These are phyloP conservation scores for Ailurus styani DNA, from an alignment of 2,113 vertebrate species.

Conservation along the genomic window DNA sequence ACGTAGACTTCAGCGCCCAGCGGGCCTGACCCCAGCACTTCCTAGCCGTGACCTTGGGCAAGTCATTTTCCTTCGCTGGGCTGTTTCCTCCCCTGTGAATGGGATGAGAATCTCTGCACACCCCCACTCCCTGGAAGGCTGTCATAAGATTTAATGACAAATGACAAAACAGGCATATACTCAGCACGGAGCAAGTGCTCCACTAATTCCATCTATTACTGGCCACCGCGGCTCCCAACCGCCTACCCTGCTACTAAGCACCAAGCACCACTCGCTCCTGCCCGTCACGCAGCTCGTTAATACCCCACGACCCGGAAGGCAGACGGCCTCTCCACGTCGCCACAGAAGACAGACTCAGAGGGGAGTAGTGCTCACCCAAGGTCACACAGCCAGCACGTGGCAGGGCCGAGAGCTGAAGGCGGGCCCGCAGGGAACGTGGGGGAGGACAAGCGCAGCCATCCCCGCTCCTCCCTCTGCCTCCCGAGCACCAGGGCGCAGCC, in stretches of 20 bases:
- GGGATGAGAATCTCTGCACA: not conserved
- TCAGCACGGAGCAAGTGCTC: fast-evolving
- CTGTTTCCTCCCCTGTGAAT: not conserved
- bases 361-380: not conserved
- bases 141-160: fast-evolving
- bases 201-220: fast-evolving
- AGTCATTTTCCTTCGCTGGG: not conserved
- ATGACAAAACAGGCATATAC: fast-evolving
- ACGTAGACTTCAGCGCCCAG: too few relatives aligned
- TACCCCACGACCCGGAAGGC: fast-evolving
- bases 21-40: not conserved
- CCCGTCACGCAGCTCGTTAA: fast-evolving
- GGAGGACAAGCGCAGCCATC: fast-evolving
- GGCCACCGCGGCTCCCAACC: fast-evolving
- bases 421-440: fast-evolving
- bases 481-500: fast-evolving
- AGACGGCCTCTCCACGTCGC: not conserved
- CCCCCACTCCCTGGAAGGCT: not conserved
- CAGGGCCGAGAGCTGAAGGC: not conserved
- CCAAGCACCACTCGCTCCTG: fast-evolving
- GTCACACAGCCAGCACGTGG: fast-evolving
- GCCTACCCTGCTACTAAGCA: not conserved
- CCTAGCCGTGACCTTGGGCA: not conserved
- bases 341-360: not conserved
- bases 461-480: not conserved